A percentile compares a stretch with the other conserved stretches of the same genome.
Evolutionary conservation across 2,888 invertebrate genomes (phyloP).

Genomic region (Lordiphosa fenestrarum): DNA sequence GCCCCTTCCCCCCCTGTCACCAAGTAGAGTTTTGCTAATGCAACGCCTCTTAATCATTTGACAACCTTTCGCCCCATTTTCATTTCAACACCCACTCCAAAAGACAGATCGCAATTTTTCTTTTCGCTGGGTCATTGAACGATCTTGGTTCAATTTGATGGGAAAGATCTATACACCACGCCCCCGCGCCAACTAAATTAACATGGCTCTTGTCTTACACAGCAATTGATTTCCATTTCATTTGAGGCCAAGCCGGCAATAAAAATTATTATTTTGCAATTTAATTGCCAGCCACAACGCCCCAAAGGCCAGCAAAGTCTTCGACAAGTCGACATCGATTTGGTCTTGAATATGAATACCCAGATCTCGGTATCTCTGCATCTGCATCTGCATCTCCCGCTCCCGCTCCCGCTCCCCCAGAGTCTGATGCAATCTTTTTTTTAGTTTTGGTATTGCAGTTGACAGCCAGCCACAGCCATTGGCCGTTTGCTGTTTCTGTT

Average conservation of each 20-base stretch:
- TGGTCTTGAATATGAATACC: slow-evolving; percentile 62
- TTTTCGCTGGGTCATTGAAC: slow-evolving; percentile 57
- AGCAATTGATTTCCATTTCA: slow-evolving; percentile 63
- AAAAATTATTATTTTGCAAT: slow-evolving; percentile 71
- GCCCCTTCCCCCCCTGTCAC: slow-evolving; percentile 1
- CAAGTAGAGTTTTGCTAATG: slow-evolving; percentile 52
- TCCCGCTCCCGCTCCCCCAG: neutral
- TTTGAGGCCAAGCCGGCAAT: slow-evolving; percentile 55
- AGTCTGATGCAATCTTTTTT: slow-evolving; percentile 59
- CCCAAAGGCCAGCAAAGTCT: slow-evolving; percentile 48
- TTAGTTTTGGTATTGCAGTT: slow-evolving; percentile 13
- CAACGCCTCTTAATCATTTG: slow-evolving; percentile 73
- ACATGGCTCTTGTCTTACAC: slow-evolving; percentile 31
- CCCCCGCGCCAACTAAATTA: slow-evolving; percentile 44
- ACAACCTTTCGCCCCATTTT: slow-evolving; percentile 74
- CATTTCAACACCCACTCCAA: slow-evolving; percentile 38
- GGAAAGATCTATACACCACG: slow-evolving; percentile 16
- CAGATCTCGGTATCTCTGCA: slow-evolving; percentile 27
- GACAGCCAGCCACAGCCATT: slow-evolving; percentile 10
- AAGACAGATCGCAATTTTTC: neutral
- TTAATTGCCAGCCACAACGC: slow-evolving; percentile 61
- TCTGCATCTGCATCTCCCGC: neutral
- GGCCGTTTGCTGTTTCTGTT: slow-evolving; percentile 25
- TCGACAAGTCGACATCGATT: slow-evolving; percentile 58
- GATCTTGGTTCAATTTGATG: slow-evolving; percentile 34